Percentiles rank a stretch among this genome's conserved stretches.
Evolutionary conservation across 2,113 vertebrate species (phyloP).

Genomic region (Enhydra lutris): DNA sequence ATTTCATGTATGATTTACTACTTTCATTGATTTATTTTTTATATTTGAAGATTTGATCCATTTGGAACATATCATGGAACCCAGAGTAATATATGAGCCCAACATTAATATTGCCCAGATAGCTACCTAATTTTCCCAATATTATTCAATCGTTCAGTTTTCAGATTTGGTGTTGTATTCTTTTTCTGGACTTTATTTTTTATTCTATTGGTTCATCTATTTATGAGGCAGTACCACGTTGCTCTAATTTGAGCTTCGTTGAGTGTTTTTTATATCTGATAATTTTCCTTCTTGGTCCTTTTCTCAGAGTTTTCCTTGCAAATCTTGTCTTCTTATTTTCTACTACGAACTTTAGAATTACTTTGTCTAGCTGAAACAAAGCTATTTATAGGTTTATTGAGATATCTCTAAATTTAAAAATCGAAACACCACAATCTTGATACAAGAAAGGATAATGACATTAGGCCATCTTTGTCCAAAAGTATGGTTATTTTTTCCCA

Average conservation of each 20-base stretch:
- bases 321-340: constrained; percentile 36
- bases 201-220: neutral
- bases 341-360: constrained; percentile 25
- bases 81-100: neutral
- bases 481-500: neutral
- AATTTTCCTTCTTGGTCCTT: neutral
- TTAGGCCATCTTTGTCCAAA: constrained; percentile 8
- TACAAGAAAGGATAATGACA: neutral
- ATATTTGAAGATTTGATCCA: neutral
- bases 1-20: neutral
- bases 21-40: constrained; percentile 9
- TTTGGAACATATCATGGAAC: neutral
- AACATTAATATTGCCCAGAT: neutral
- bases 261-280: neutral
- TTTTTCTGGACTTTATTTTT: neutral
- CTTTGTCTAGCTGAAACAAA: neutral
- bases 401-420: constrained; percentile 41
- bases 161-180: neutral
- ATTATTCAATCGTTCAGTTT: neutral
- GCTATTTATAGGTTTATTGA: neutral
- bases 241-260: neutral
- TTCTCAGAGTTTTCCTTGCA: neutral
- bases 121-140: neutral
- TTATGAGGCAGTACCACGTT: neutral
- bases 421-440: neutral